A percentile compares a stretch with the other conserved stretches of the same genome.
Conservation (phyloP, 2,888 invertebrate genomes). For the Oscheius sp. region DNA sequence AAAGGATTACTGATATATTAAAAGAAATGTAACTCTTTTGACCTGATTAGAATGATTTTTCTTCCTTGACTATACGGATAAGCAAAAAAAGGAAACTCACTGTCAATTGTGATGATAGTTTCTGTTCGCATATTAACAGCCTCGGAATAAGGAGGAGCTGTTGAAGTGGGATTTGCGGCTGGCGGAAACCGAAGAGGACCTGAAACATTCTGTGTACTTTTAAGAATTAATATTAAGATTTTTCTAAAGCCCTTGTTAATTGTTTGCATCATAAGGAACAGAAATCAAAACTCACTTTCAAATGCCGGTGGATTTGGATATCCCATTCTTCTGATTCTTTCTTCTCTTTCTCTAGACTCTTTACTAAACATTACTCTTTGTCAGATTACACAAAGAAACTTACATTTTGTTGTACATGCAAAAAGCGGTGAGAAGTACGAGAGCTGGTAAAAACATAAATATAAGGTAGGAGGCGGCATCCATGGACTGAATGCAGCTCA, state of each 20-base stretch:
- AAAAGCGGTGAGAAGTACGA: slow-evolving; percentile 28
- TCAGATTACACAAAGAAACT: slow-evolving; percentile 2
- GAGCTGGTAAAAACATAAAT: slow-evolving; percentile 28
- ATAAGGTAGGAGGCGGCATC: slow-evolving; percentile 29
- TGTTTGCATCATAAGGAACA: background rate
- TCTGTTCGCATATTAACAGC: slow-evolving; percentile 28
- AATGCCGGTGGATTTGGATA: slow-evolving; percentile 34
- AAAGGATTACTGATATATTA: no score
- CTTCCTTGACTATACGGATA: no score
- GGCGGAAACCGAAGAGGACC: slow-evolving; percentile 29
- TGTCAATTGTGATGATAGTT: slow-evolving; percentile 28
- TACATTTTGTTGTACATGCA: slow-evolving; percentile 34
- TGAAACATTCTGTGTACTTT: background rate
- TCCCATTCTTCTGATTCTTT: slow-evolving; percentile 22
- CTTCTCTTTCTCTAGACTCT: slow-evolving; percentile 21
- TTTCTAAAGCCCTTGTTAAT: background rate
- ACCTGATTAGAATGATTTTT: no score
- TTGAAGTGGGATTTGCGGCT: background rate
- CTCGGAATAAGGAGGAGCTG: slow-evolving; percentile 21
- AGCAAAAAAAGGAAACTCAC: slow-evolving; percentile 9
- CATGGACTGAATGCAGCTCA: slow-evolving; percentile 19
- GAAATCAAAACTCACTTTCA: slow-evolving; percentile 25
- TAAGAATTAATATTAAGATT: background rate
- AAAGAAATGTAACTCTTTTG: no score
- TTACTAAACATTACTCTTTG: slow-evolving; percentile 19